Base-by-base conservation (phyloP, 2,888 invertebrate species). In the Thyatira batis region DNA sequence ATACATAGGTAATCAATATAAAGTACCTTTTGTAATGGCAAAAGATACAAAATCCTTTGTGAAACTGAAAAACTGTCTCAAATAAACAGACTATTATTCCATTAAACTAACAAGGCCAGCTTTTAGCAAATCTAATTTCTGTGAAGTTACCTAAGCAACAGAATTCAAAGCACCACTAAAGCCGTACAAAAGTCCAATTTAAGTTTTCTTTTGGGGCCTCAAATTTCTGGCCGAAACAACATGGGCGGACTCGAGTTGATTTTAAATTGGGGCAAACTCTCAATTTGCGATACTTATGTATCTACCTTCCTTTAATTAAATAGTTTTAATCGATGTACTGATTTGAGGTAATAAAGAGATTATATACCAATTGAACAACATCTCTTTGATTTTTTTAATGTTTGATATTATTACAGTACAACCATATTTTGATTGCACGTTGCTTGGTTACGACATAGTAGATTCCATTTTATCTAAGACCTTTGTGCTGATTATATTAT, bases 171-270 rank as follows among this genome's bases (percentile, higher is more conserved):
- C 57, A 54, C 62, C 66, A 59, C 58, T 67, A 68, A 72, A 73
- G 66, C 73, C 71, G 66, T 69, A 74, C 76, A 67, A 79, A 82
- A 78, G 70, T 77, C 79, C 78, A 82, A 82, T 82, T 81, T 80
- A 82, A 80, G 81, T 82, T 79, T 76, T 78, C 74, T 74, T 76
- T 74, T 66, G 67, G 80, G 67, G 62, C 67, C 72, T 78, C 70
- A 76, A 80, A 80, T 79, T 79, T 76, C 60, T 61, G 61, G 57
- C 65, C 61, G 61, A 52, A 49, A 61, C 53, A 46, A 56, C 71
- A 77, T 74, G 64, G 67, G 60, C 57, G 66, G 55, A 69, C 53
- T 63, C 49, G 61, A 57, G 59, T 58, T 54, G 44, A 60, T 57
- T 55, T 52, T 55, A 53, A 55, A 53, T 54, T 60, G 65, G 55